Conservation (phyloP, 1,140 invertebrate genomes). For the Bombus confusus region DNA sequence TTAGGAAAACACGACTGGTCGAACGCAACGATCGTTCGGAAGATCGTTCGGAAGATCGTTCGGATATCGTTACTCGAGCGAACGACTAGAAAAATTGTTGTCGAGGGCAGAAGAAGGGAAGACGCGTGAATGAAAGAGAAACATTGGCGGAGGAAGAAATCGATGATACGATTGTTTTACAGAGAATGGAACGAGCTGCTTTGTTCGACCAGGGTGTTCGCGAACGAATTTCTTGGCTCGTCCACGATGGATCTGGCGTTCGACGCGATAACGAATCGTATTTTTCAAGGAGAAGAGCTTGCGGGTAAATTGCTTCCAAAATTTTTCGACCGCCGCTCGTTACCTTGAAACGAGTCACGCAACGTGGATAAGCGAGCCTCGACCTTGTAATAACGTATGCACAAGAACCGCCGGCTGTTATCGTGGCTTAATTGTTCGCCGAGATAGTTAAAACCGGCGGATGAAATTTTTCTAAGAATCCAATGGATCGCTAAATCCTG, state of each 20-base stretch:
- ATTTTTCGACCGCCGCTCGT: not conserved
- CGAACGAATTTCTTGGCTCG: not conserved
- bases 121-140: too few relatives aligned
- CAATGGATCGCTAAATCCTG: too few relatives aligned
- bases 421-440: not conserved
- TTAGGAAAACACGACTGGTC: too few relatives aligned
- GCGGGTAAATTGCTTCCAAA: not conserved
- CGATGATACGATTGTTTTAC: too few relatives aligned
- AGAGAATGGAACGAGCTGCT: not conserved
- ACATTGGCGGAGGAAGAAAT: too few relatives aligned
- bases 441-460: not conserved
- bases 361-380: not conserved
- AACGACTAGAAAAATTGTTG: too few relatives aligned
- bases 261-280: too few relatives aligned
- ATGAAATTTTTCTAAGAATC: slow-evolving; percentile 1
- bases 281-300: too few relatives aligned
- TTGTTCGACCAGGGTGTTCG: not conserved
- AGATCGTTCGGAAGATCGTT: too few relatives aligned
- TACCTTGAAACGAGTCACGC: slow-evolving; percentile 1
- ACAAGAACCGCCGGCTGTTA: not conserved
- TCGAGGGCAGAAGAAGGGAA: too few relatives aligned
- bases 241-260: not conserved
- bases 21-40: too few relatives aligned
- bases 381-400: not conserved
- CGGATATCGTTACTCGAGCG: too few relatives aligned